These are phyloP conservation scores for Atlantisia rogersi DNA, from an alignment of 2,113 vertebrate species.

Conservation along the genomic window DNA sequence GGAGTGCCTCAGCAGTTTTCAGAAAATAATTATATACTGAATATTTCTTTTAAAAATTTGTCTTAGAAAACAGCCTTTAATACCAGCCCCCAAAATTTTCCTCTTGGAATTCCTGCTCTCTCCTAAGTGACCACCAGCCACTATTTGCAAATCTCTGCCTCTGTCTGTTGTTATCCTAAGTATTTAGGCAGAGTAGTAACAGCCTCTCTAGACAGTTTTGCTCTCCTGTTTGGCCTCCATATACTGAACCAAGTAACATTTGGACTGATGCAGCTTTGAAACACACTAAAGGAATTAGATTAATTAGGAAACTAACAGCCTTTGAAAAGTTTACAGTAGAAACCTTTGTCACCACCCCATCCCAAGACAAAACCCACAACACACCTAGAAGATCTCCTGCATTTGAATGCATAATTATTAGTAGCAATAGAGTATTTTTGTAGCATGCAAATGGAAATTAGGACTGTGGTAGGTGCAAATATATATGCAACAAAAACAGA, in stretches of 20 bases:
- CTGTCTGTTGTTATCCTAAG: background rate
- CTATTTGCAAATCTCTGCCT: background rate
- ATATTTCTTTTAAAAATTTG: background rate
- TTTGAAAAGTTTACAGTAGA: background rate
- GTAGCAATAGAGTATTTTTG: background rate
- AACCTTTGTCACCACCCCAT: background rate
- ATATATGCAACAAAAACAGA: background rate
- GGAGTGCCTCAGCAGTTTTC: background rate
- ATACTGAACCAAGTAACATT: background rate
- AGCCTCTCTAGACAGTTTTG: background rate
- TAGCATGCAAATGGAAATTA: background rate
- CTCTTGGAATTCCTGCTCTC: background rate
- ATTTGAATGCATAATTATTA: background rate
- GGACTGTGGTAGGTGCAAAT: background rate
- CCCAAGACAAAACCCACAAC: background rate
- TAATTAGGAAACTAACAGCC: slow-evolving; percentile 7
- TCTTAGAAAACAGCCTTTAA: background rate
- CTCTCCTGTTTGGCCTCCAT: background rate
- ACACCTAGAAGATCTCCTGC: background rate
- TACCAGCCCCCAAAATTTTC: background rate
- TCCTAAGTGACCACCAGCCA: background rate
- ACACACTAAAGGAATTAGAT: background rate
- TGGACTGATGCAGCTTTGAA: background rate
- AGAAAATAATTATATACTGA: background rate
- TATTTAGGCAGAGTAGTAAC: background rate